Evolutionary conservation across 2,888 invertebrate species (phyloP).

Genomic region (Leptura quadrifasciata): DNA sequence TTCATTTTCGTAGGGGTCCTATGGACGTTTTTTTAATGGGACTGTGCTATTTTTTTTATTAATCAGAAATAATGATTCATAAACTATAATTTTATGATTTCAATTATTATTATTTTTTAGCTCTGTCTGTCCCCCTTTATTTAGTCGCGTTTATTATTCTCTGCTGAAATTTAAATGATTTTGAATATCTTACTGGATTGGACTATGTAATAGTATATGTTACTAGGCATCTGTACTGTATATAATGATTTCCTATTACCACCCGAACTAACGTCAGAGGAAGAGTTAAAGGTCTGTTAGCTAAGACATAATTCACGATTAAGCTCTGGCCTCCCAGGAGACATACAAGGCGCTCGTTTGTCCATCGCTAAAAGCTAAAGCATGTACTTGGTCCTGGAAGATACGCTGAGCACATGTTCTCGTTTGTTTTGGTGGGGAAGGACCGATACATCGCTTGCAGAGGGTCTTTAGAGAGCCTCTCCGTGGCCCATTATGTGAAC

Average conservation of each 20-base stretch:
- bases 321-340: conserved; percentile 63
- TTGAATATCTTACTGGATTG: too few relatives aligned
- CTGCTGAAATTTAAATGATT: too few relatives aligned
- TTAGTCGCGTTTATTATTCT: too few relatives aligned
- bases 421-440: conserved; percentile 35
- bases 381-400: conserved; percentile 63
- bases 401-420: conserved; percentile 41
- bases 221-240: neutral
- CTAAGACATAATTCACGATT: conserved; percentile 67
- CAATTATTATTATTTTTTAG: too few relatives aligned
- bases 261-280: conserved; percentile 7
- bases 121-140: too few relatives aligned
- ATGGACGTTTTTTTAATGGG: too few relatives aligned
- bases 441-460: conserved; percentile 22
- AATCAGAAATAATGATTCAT: neutral
- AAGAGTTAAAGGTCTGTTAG: conserved; percentile 62
- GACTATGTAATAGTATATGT: too few relatives aligned
- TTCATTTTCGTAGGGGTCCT: too few relatives aligned
- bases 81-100: too few relatives aligned
- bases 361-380: conserved; percentile 69
- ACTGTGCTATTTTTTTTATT: too few relatives aligned
- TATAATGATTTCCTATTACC: conserved; percentile 4
- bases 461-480: conserved; percentile 1
- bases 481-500: conserved; percentile 21
- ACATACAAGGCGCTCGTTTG: conserved; percentile 65